A percentile compares a stretch with the other conserved stretches of the same genome.
These are phyloP conservation scores for Phaonia tiefii DNA, from an alignment of 2,888 invertebrate species.

Conservation along the genomic window DNA sequence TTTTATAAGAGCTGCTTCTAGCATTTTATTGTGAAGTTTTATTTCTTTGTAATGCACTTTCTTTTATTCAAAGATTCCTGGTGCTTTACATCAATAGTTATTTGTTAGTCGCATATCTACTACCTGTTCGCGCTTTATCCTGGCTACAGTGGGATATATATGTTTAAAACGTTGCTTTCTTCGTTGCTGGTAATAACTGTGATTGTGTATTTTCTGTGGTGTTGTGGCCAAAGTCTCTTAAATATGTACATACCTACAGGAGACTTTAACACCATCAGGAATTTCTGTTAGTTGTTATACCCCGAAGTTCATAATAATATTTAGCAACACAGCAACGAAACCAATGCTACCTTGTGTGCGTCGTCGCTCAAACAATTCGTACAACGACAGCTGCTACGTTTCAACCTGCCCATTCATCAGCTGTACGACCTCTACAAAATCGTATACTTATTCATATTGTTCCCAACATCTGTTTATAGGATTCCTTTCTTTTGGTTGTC, in stretches of 20 bases:
- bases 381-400: conserved; percentile 52
- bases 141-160: neutral
- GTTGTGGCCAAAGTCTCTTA: neutral
- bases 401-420: neutral
- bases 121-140: conserved; percentile 35
- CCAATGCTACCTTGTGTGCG: neutral
- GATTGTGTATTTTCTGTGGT: conserved; percentile 12
- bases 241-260: neutral
- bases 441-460: no score
- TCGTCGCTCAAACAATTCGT: conserved; percentile 1
- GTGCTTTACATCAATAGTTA: no score
- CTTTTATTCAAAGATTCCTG: no score
- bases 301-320: no score
- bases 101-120: no score
- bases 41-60: no score
- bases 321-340: neutral
- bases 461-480: conserved; percentile 46
- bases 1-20: no score
- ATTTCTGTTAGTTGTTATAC: neutral
- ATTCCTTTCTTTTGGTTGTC: neutral
- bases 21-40: neutral
- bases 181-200: conserved; percentile 10
- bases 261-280: no score
- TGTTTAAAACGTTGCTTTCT: conserved; percentile 8
- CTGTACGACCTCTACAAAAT: no score